Evolutionary conservation across 1,140 invertebrate species (phyloP).

Genomic region (Holotrichia oblita): DNA sequence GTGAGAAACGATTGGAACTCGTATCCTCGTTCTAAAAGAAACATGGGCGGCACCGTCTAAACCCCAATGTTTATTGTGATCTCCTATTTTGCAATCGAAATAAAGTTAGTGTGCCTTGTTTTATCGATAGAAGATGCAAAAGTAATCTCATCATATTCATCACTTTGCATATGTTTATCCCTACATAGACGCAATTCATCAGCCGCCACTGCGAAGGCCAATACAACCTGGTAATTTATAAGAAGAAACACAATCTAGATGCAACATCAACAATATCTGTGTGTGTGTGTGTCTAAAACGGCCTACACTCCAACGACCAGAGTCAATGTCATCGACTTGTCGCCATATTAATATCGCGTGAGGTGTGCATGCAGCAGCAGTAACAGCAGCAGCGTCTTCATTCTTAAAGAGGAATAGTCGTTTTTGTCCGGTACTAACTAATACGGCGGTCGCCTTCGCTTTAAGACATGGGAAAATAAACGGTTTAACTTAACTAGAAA

Average conservation of each 20-base stretch:
- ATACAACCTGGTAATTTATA: slow-evolving; percentile 55
- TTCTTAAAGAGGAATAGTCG: slow-evolving; percentile 53
- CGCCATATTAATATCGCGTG: slow-evolving; percentile 59
- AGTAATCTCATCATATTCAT: too few relatives aligned
- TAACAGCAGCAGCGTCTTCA: slow-evolving; percentile 54
- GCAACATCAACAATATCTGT: slow-evolving; percentile 56
- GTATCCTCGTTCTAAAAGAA: not conserved
- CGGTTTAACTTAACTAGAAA: slow-evolving; percentile 50
- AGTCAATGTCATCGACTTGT: slow-evolving; percentile 58
- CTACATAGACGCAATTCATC: too few relatives aligned
- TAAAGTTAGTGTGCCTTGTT: too few relatives aligned
- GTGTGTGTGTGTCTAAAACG: slow-evolving; percentile 55
- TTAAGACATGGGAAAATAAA: slow-evolving; percentile 45
- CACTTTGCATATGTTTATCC: too few relatives aligned
- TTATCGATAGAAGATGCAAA: too few relatives aligned
- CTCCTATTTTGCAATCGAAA: too few relatives aligned
- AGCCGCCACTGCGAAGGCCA: not conserved
- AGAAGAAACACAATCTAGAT: slow-evolving; percentile 57
- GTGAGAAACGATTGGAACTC: slow-evolving; percentile 1
- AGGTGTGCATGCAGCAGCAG: slow-evolving; percentile 47
- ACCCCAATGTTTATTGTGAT: too few relatives aligned
- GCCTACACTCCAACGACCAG: slow-evolving; percentile 51
- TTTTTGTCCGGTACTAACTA: slow-evolving; percentile 54
- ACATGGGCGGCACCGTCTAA: too few relatives aligned
- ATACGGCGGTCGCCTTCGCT: slow-evolving; percentile 54